phyloP scores from a whole-genome alignment of 2,888 invertebrate species.

The Mechanitis messenoides region DNA sequence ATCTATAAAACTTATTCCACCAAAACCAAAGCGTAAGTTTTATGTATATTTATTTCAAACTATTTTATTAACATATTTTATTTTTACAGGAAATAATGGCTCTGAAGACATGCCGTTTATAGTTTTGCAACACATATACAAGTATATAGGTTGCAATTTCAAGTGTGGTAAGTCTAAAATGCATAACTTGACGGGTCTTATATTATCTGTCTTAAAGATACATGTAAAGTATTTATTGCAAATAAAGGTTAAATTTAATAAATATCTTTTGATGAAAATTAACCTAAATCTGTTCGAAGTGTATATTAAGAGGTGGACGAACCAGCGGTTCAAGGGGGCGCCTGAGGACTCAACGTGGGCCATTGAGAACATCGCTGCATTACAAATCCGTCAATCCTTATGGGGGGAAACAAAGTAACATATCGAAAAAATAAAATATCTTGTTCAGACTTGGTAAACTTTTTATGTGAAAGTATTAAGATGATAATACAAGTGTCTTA shows the following conservation, averaged over 20 bases:
- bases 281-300: conserved; percentile 62
- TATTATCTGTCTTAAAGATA: conserved; percentile 45
- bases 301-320: conserved; percentile 41
- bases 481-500: background rate
- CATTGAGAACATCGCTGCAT: conserved; percentile 47
- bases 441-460: conserved; percentile 10
- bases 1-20: conserved; percentile 89
- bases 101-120: conserved; percentile 15
- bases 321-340: conserved; percentile 46
- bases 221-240: conserved; percentile 64
- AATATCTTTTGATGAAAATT: conserved; percentile 60
- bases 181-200: conserved; percentile 65
- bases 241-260: conserved; percentile 66
- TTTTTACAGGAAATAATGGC: conserved; percentile 61
- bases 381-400: conserved; percentile 38
- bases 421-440: conserved; percentile 10
- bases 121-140: conserved; percentile 21
- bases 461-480: conserved; percentile 8
- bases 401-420: conserved; percentile 39
- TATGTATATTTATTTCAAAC: conserved; percentile 29
- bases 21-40: conserved; percentile 95
- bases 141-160: conserved; percentile 50
- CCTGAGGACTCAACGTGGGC: conserved; percentile 51
- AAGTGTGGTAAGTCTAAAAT: conserved; percentile 71
- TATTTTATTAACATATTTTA: conserved; percentile 52